Evolutionary conservation across 2,888 invertebrate species (phyloP), one percentile per base, ranked within the genome.

Genomic region (Apodemia zela): DNA sequence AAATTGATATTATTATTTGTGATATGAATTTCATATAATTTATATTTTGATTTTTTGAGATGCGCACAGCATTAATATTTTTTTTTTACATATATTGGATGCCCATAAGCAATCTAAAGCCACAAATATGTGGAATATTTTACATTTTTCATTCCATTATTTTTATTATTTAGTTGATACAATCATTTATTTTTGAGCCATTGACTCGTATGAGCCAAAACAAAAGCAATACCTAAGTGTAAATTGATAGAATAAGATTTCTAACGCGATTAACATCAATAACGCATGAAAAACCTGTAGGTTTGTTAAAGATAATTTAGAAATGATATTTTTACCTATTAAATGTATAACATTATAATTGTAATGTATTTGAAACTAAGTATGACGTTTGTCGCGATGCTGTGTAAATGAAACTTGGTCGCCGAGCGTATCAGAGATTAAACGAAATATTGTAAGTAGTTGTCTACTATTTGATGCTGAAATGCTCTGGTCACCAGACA

Each of bases 141-240:
- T 42, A 42, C 15, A 42, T 42, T 42, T 6, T 1, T 7, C 54
- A 54, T 54, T 54, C 54, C 54, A 25, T 54, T 54, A 21, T 25
- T 25, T 54, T 54, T 18, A 49, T 49, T 49, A 18, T 11, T 7
- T 33, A 8, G 10, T 54, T 13, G 3, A 25, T 25, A 54, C 7
- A 13, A 6, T 2, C 5, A 54, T 54, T 54, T 54, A 54, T 54
- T 54, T 54, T 21, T 25, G 13, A 21, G 6, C 13, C 11, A 5
- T 21, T 25, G 42, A 54, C 2, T 21, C 25, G 7, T 21, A 54
- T 18, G 15, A 54, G 54, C 7, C 54, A 54, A 10, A 15, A 11
- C 21, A 11, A 54, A 54, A 54, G 54, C 54, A 54, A 54, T 54
- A 42, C 25, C 13, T 54, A 25, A 54, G 21, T 54, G 54, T 54